phyloP scores from a whole-genome alignment of 1,140 invertebrate species.

The Homarus americanus region DNA sequence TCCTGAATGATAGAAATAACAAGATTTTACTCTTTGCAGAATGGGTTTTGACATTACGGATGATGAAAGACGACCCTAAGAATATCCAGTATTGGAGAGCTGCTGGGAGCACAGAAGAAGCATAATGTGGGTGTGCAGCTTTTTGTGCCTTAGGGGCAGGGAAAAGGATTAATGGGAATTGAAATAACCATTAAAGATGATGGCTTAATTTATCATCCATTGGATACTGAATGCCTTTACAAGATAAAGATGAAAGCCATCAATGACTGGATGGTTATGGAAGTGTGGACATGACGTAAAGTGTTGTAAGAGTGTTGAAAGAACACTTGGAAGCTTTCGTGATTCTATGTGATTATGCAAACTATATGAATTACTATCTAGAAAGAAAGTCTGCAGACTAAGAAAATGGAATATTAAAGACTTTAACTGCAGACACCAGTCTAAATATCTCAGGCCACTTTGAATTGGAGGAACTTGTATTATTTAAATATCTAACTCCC shows the following conservation, averaged over 20 bases:
- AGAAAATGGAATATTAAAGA: background rate
- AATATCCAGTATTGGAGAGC: constrained; percentile 71
- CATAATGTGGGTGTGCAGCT: constrained; percentile 10
- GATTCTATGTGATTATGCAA: background rate
- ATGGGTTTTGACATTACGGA: constrained; percentile 57
- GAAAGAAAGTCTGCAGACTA: background rate
- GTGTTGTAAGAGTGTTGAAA: background rate
- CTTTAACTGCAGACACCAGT: constrained; percentile 15
- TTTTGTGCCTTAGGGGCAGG: constrained; percentile 56
- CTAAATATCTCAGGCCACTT: constrained; percentile 30
- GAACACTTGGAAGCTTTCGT: background rate
- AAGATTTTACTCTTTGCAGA: constrained; percentile 33
- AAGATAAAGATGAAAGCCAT: background rate
- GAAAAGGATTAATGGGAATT: background rate
- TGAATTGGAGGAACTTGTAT: background rate
- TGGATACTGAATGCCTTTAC: background rate
- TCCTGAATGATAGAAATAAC: no score
- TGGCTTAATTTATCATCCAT: background rate
- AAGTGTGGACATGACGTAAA: background rate
- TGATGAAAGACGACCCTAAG: constrained; percentile 68
- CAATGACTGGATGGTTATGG: background rate
- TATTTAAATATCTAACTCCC: background rate
- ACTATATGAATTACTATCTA: background rate
- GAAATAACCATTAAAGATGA: constrained; percentile 8
- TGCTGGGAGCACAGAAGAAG: constrained; percentile 27